Base-by-base conservation (phyloP, 2,113 vertebrate species). In the Synodontis membranacea region DNA sequence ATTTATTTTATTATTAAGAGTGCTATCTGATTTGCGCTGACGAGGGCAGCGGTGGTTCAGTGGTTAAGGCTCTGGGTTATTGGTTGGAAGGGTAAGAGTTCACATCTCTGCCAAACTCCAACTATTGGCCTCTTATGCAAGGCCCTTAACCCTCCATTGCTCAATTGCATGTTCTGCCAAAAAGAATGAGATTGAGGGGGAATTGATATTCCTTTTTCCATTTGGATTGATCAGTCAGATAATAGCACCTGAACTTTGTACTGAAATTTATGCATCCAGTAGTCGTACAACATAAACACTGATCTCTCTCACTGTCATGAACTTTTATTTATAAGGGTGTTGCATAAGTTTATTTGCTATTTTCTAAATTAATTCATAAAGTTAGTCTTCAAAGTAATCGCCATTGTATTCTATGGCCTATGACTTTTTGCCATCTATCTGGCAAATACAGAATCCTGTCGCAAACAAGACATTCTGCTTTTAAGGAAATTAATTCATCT, bases 231-330 rank as follows among this genome's bases (percentile, higher is more conserved):
- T 6, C 44, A 76, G 23, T 23, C 10, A 48, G 42, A 12, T 64
- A 75, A 80, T 76, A 85, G 82, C 15, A 39, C 17, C 50, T 54
- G 62, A 85, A 52, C 34, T 15, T 75, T 48, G 34, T n/a, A 52
- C 48, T 62, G 76, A 85, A 64, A 60, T 68, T 31, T 58, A 28
- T n/a, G 39, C 54, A 81, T 46, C 44, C 72, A 70, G 58, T 28
- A 72, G 25, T 72, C 70, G 39, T 42, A 75, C 31, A 52, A 5
- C 28, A 75, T 25, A 56, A 70, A 58, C 28, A n/a, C 34, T 52
- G 44, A 50, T 50, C 21, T 72, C 34, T 68, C 48, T 52, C 34
- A 10, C 37, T 48, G 52, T 56, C 48, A 39, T 39, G 42, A 72
- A 28, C n/a, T 23, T 28, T 72, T 54, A 44, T 74, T 39, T 39